Percentiles rank a stretch among this genome's conserved stretches.
These are phyloP conservation scores for Acrossocheilus fasciatus DNA, from an alignment of 2,797 vertebrate genomes.

Conservation along the genomic window DNA sequence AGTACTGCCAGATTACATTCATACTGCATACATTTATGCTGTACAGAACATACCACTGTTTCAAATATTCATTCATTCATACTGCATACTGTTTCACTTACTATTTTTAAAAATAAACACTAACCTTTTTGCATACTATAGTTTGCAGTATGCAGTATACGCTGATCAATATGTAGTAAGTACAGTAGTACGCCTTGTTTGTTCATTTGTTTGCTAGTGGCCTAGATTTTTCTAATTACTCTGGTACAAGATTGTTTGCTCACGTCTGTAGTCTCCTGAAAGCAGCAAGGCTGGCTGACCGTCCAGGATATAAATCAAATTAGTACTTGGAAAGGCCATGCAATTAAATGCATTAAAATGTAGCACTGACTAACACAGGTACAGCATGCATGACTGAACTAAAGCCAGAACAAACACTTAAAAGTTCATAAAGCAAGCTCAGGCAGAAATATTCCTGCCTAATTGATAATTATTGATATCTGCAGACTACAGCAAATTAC, in stretches of 20 bases:
- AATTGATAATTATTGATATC: not conserved
- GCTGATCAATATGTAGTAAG: not conserved
- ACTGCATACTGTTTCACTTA: not conserved
- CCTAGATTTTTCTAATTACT: not conserved
- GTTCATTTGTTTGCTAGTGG: not conserved
- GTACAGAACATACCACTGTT: not conserved
- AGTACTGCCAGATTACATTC: not conserved
- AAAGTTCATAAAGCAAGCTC: slow-evolving; percentile 11
- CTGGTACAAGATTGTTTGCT: not conserved
- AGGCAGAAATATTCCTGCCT: not conserved
- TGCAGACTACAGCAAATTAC: not conserved
- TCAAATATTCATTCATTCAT: not conserved
- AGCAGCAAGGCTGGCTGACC: not conserved
- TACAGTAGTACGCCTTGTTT: not conserved
- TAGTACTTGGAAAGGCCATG: not conserved
- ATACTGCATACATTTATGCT: not conserved
- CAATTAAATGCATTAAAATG: slow-evolving; percentile 21
- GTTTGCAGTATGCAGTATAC: not conserved
- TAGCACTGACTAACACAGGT: slow-evolving; percentile 4
- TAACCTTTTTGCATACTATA: not conserved
- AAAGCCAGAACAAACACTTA: slow-evolving; percentile 25
- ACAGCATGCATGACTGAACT: slow-evolving; percentile 1
- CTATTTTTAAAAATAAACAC: not conserved
- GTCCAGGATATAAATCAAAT: slow-evolving; percentile 32
- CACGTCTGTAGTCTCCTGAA: not conserved